These are phyloP conservation scores for Drosophila azteca DNA, from an alignment of 1,140 invertebrate genomes.

Conservation along the genomic window DNA sequence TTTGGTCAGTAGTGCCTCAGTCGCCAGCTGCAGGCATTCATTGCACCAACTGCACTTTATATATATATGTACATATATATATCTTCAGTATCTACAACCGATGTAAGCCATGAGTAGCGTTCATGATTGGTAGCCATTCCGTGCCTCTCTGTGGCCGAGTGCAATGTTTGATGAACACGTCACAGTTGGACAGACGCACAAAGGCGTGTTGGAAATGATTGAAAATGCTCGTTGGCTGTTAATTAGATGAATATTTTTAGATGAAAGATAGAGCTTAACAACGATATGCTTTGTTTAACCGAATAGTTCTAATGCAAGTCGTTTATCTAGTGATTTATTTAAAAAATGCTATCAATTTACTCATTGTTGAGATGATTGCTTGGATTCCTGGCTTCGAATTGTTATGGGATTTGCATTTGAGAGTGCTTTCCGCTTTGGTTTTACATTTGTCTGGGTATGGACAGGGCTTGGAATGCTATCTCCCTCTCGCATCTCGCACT, in stretches of 20 bases:
- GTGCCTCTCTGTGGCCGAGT: slow-evolving; percentile 35
- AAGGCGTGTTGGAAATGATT: slow-evolving; percentile 59
- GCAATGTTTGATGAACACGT: slow-evolving; percentile 80
- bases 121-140: slow-evolving; percentile 56
- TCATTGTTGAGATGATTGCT: slow-evolving; percentile 31
- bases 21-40: slow-evolving; percentile 30
- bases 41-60: slow-evolving; percentile 22
- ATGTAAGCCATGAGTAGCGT: slow-evolving; percentile 26
- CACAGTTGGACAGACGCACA: slow-evolving; percentile 58
- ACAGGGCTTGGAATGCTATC: no score
- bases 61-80: slow-evolving; percentile 2
- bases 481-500: neutral
- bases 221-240: slow-evolving; percentile 37
- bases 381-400: slow-evolving; percentile 1
- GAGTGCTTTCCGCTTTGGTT: slow-evolving; percentile 4
- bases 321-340: slow-evolving; percentile 22
- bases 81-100: neutral
- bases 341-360: slow-evolving; percentile 31
- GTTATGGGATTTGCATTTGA: slow-evolving; percentile 11
- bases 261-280: slow-evolving; percentile 28
- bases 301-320: slow-evolving; percentile 13
- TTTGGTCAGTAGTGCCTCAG: slow-evolving; percentile 34
- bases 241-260: slow-evolving; percentile 48
- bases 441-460: no score
- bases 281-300: neutral